Evolutionary conservation across 2,888 invertebrate species (phyloP), one percentile per base, ranked within the genome.

Genomic region (Parelbella ahira): DNA sequence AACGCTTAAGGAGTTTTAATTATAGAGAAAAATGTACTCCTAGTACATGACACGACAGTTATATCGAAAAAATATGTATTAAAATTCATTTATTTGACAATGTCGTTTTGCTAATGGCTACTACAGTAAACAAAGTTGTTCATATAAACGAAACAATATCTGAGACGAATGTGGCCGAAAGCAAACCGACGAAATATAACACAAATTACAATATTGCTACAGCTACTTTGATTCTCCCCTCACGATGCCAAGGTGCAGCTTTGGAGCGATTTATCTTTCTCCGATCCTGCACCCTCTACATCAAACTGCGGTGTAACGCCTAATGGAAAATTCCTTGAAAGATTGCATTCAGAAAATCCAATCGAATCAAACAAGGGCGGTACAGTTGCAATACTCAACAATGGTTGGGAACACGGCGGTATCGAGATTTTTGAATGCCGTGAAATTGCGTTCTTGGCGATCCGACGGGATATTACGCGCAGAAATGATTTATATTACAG

Each of bases 341-440:
- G 56, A 74, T 74, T 71, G 68, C 65, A 69, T 67, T 59, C 54
- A 55, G 49, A 60, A 21, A 71, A 68, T 70, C 69, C n/a, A n/a
- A n/a, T n/a, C n/a, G n/a, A 71, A 68, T 69, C 53, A 64, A 51
- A 52, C 53, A 51, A 36, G 38, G 23, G 21, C 1, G 51, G 15
- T n/a, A n/a, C 34, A 46, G 44, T 38, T 38, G 24, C 47, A 52
- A 58, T 53, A 23, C 23, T 9, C 33, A 33, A n/a, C 13, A 33
- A 13, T 23, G 7, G 23, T 12, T 23, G 11, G 6, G 13, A 21
- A 28, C 53, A 54, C 47, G 47, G n/a, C n/a, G n/a, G n/a, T 60
- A 58, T 57, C 53, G 58, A 56, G 51, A 58, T 63, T 67, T 68
- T 65, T 62, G 66, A 68, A 72, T 60, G 59, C 60, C 58, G 50